Evolutionary conservation across 2,797 vertebrate genomes (phyloP).

Genomic region (Onychomys arenicola): DNA sequence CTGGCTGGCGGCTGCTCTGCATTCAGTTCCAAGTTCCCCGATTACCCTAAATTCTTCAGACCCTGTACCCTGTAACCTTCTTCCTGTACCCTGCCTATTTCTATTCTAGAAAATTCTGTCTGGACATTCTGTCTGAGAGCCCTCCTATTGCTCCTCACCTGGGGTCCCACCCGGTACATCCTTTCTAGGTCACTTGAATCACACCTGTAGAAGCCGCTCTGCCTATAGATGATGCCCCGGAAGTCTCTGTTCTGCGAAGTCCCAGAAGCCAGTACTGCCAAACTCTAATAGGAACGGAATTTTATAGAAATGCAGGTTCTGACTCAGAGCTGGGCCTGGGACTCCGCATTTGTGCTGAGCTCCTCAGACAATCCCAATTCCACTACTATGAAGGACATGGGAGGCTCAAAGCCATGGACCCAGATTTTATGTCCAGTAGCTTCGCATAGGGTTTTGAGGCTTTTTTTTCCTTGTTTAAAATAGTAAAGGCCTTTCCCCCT

Average conservation of each 20-base stretch:
- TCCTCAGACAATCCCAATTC: rapidly evolving
- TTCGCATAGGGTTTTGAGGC: neutral
- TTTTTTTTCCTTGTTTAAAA: neutral
- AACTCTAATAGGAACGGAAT: neutral
- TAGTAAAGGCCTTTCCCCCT: neutral
- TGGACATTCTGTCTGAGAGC: neutral
- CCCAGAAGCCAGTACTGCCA: neutral
- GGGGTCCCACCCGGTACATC: too few relatives aligned
- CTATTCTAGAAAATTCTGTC: neutral
- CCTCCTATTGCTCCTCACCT: neutral
- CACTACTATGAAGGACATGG: neutral
- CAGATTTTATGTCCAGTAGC: neutral
- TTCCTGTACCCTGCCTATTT: neutral
- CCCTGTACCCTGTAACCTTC: too few relatives aligned
- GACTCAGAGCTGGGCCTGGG: neutral
- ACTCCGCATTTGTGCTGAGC: neutral
- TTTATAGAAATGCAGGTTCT: neutral
- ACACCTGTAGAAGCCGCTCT: neutral
- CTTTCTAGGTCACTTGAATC: neutral
- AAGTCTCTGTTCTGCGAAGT: neutral
- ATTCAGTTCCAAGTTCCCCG: neutral
- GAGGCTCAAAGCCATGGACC: rapidly evolving
- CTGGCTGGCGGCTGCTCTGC: neutral
- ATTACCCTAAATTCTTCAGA: neutral
- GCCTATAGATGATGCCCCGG: neutral